These are phyloP conservation scores for Strix aluco DNA, from an alignment of 2,113 vertebrate species.

Conservation along the genomic window DNA sequence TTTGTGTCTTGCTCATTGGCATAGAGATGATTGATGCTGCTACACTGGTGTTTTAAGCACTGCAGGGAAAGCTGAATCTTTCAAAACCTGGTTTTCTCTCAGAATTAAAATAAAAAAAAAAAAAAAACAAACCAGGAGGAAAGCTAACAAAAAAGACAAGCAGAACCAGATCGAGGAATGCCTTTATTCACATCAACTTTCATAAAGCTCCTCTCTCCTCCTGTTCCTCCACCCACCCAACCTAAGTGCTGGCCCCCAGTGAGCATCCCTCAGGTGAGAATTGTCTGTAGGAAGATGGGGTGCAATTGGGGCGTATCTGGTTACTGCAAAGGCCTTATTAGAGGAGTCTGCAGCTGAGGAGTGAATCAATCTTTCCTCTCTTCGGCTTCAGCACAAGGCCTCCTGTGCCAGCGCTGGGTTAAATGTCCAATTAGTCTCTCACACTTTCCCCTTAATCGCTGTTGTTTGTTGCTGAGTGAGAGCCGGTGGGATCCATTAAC, in stretches of 20 bases:
- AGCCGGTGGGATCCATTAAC: conserved; percentile 15
- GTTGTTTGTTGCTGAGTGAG: conserved; percentile 11
- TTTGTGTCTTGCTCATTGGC: neutral
- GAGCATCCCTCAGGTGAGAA: neutral
- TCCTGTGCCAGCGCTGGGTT: neutral
- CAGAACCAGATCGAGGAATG: neutral
- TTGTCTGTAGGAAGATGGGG: neutral
- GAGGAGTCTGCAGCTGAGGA: neutral
- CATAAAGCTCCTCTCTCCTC: neutral
- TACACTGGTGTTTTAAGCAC: neutral
- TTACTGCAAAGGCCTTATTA: neutral
- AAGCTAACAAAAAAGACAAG: neutral
- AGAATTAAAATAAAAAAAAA: neutral
- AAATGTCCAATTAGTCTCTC: conserved; percentile 21
- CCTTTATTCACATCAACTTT: neutral
- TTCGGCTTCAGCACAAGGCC: neutral
- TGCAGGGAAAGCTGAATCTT: neutral
- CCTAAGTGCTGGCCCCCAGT: neutral
- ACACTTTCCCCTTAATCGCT: neutral
- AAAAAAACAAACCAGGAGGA: neutral
- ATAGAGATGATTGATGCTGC: neutral
- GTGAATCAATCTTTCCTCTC: neutral
- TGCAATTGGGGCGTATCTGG: neutral
- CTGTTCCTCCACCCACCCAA: neutral
- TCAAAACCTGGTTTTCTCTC: neutral